Evolutionary conservation across 1,140 invertebrate genomes (phyloP), one percentile per base, ranked within the genome.

Genomic region (Zaprionus lachaisei): DNA sequence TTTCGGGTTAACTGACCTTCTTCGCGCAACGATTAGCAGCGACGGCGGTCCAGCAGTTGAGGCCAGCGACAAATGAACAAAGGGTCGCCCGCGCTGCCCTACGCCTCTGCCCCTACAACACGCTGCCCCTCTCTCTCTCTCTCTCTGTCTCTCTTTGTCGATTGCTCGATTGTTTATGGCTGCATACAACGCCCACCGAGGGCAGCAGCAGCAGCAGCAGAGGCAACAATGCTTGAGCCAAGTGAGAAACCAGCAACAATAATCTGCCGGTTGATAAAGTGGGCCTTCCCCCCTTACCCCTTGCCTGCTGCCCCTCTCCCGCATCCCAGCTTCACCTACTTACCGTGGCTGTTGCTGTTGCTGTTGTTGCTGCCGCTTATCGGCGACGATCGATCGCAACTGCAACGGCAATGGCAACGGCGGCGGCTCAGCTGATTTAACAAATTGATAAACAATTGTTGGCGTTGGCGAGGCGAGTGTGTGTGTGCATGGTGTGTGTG

Each of bases 371-470:
- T 69, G 72, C 34, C 66, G 67, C 79, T 87, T 91, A 91, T 91
- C 87, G 81, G 89, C 89, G 81, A 91, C 83, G 83, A 91, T 91
- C 87, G 79, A 91, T 91, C 81, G 69, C 77, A 82, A 77, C 77
- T 75, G 72, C 80, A 37, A 55, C 65, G 58, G 69, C 80, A 64
- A 65, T 56, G 51, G 62, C 68, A 49, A 63, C 54, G 56, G 70
- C 74, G 67, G 67, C 87, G 65, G 69, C 76, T 37, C 54, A 77
- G 71, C 87, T 91, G 87, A 91, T 91, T 91, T 82, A 84, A 91
- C 81, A 91, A 91, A 91, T 89, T 91, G 87, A 91, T 91, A 91
- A 91, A 82, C 89, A 91, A 91, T 91, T 91, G 87, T 91, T 91
- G 81, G 80, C 74, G 86, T 86, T 87, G 86, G 74, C 79, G 72